Percentiles rank a stretch among this genome's conserved stretches.
These are phyloP conservation scores for Cyclophora punctaria DNA, from an alignment of 2,888 invertebrate species.

Conservation along the genomic window DNA sequence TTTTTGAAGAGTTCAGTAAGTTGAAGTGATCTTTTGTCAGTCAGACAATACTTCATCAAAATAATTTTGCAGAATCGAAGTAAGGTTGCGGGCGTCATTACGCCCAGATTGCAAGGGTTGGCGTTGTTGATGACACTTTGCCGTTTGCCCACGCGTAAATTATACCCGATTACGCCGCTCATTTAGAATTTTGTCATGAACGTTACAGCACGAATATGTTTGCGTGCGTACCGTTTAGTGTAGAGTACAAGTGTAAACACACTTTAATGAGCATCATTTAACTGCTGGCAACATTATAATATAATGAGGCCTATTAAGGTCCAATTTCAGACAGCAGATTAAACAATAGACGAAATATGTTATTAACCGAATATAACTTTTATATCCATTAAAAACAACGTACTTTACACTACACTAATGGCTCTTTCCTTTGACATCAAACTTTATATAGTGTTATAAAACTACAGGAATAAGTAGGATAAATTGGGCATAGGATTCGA, in stretches of 20 bases:
- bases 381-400: no score
- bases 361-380: no score
- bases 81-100: constrained; percentile 18
- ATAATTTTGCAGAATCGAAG: not conserved
- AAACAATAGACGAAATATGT: no score
- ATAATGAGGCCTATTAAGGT: no score
- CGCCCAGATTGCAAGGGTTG: constrained; percentile 28
- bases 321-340: no score
- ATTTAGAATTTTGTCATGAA: constrained; percentile 37
- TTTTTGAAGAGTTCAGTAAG: no score
- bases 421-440: constrained; percentile 27
- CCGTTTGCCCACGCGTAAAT: constrained; percentile 41
- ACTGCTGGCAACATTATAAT: no score
- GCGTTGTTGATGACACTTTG: constrained; percentile 27
- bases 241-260: no score
- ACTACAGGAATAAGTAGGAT: constrained; percentile 46
- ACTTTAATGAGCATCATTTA: no score
- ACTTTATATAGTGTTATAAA: constrained; percentile 30
- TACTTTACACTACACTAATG: no score
- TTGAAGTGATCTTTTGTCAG: no score
- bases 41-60: not conserved
- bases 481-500: constrained; percentile 49
- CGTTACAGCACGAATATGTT: constrained; percentile 26
- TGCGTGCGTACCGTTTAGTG: constrained; percentile 10
- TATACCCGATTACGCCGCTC: constrained; percentile 37